A percentile compares a stretch with the other conserved stretches of the same genome.
phyloP scores from a whole-genome alignment of 2,113 vertebrate genomes.

The Amazona guildingii region DNA sequence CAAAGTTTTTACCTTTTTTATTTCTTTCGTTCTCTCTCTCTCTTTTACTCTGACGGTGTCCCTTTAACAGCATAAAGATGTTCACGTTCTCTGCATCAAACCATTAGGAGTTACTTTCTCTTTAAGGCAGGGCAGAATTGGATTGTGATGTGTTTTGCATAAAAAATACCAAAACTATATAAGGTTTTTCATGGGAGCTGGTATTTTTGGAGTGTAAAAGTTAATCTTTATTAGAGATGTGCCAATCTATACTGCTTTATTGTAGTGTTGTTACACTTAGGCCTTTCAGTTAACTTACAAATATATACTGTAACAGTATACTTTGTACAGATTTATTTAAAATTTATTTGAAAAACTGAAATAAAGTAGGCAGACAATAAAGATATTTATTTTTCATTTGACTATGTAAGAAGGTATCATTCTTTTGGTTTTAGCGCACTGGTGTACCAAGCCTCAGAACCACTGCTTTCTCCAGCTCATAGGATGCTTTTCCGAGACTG shows the following conservation, averaged over 20 bases:
- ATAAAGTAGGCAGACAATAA: slow-evolving; percentile 84
- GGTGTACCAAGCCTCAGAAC: slow-evolving; percentile 67
- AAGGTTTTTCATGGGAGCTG: slow-evolving; percentile 60
- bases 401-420: slow-evolving; percentile 79
- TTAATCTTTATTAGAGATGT: slow-evolving; percentile 83
- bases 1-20: background rate
- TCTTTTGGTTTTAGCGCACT: slow-evolving; percentile 78
- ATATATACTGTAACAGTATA: slow-evolving; percentile 85
- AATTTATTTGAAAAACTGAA: slow-evolving; percentile 82
- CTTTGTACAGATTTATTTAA: slow-evolving; percentile 85
- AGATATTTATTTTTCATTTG: slow-evolving; percentile 84
- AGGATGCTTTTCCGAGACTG: slow-evolving; percentile 59
- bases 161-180: slow-evolving; percentile 73
- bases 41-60: slow-evolving; percentile 57
- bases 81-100: slow-evolving; percentile 61
- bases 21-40: background rate
- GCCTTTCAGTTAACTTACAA: slow-evolving; percentile 76
- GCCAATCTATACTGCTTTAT: slow-evolving; percentile 81
- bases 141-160: slow-evolving; percentile 69
- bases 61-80: slow-evolving; percentile 67
- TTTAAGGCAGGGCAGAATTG: slow-evolving; percentile 59
- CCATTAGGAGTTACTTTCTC: slow-evolving; percentile 43
- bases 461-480: slow-evolving; percentile 67
- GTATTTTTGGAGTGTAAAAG: slow-evolving; percentile 77
- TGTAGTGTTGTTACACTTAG: slow-evolving; percentile 83